Evolutionary conservation across 1,140 invertebrate genomes (phyloP), one percentile per base, ranked within the genome.

Genomic region (Heliconius melpomene): DNA sequence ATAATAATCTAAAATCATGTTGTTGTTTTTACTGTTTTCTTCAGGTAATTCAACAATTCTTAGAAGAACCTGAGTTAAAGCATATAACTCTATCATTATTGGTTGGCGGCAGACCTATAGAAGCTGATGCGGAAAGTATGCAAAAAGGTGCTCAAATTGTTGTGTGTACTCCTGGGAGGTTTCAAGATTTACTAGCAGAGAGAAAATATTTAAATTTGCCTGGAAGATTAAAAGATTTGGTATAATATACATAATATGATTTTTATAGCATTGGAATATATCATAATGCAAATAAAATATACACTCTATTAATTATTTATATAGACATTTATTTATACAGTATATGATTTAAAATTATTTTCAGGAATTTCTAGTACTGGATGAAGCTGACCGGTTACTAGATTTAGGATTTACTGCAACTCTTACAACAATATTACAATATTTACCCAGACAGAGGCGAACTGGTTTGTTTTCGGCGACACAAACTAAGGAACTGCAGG

Each of bases 381-480:
- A 99, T 94, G 99, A 99, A 96, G 99, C 99, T 16, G 99, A 99
- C 94, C 96, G 98, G 80, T 94, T 99, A 9, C 93, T 99, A 54
- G 98, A 99, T 88, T 95, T 99, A 82, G 99, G 99, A 7, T 99
- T 99, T 94, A 97, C 97, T 88, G 94, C 95, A 11, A 96, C 97
- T n/a, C 94, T 99, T 1, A 98, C 98, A 84, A 97, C 97, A 60
- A 99, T 99, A 86, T 95, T 99, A 0, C 96, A 96, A 86, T 98
- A 97, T 92, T 93, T 99, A 71, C 99, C 99, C 1, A 97, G 98
- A 77, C 98, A 99, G 88, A 94, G 99, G 84, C 95, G 98, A 87
- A 99, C 99, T 1, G 98, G 98, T 0, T 95, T 99, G 26, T 99
- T 99, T 95, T 99, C 99, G 38, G 99, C 99, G 8, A 99, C 99